A percentile compares a stretch with the other conserved stretches of the same genome.
These are phyloP conservation scores for Rotaria macrura DNA, from an alignment of 2,888 invertebrate genomes.

Conservation along the genomic window DNA sequence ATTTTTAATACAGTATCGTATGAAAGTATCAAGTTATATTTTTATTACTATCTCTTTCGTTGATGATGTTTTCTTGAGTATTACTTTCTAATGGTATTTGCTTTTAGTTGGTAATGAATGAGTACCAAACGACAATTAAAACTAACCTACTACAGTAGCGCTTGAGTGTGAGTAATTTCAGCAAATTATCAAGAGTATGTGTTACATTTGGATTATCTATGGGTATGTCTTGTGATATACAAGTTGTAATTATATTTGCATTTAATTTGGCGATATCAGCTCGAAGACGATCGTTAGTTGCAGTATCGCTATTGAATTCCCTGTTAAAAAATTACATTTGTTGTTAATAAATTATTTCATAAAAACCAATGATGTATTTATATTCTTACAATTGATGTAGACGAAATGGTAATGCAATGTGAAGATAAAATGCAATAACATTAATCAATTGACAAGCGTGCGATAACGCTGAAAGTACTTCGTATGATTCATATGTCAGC, in stretches of 20 bases:
- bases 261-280: neutral
- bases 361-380: too few relatives aligned
- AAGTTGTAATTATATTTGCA: neutral
- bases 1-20: too few relatives aligned
- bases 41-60: too few relatives aligned
- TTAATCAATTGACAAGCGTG: conserved; percentile 18
- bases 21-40: too few relatives aligned
- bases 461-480: neutral
- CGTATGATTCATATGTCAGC: neutral
- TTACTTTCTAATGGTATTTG: too few relatives aligned
- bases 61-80: too few relatives aligned
- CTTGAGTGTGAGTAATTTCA: neutral
- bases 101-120: too few relatives aligned
- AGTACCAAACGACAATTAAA: neutral
- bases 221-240: neutral
- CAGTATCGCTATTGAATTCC: neutral
- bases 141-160: neutral
- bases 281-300: neutral
- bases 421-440: neutral
- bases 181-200: conserved; percentile 3
- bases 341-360: neutral
- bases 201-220: neutral
- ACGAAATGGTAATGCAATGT: conserved; percentile 13
- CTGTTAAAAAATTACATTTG: neutral
- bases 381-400: conserved; percentile 9